A percentile compares a stretch with the other conserved stretches of the same genome.
phyloP scores from a whole-genome alignment of 1,140 invertebrate genomes.

The Trypoxylus dichotomus region DNA sequence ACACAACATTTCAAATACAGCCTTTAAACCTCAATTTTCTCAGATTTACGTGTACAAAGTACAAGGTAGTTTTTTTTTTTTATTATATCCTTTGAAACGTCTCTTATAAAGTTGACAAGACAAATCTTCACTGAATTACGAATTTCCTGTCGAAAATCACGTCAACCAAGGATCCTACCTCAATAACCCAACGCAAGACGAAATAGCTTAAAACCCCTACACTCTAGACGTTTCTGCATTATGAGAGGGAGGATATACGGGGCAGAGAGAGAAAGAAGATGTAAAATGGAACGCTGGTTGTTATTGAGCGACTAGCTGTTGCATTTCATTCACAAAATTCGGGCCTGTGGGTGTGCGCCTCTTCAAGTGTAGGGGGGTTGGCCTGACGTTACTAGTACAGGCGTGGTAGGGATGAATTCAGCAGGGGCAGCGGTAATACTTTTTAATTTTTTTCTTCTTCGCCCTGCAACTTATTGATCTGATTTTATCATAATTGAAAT shows the following conservation, averaged over 20 bases:
- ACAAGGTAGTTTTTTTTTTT: too few species aligned
- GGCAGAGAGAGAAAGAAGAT: not conserved
- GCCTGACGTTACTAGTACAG: not conserved
- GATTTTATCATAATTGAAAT: not conserved
- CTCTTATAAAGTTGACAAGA: not conserved
- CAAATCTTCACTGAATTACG: not conserved
- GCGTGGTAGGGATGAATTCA: not conserved
- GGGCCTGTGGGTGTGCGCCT: not conserved
- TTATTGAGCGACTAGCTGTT: conserved; percentile 23
- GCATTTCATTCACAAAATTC: conserved; percentile 23
- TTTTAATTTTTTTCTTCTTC: not conserved
- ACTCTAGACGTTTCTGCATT: not conserved
- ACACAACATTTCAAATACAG: too few species aligned
- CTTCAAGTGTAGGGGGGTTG: not conserved
- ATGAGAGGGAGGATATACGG: not conserved
- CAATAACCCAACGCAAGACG: too few species aligned
- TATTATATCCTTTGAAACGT: not conserved
- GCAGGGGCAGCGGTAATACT: not conserved
- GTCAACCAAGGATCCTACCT: not conserved
- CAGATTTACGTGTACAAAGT: too few species aligned
- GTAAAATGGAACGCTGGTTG: conserved; percentile 4
- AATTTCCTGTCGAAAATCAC: not conserved
- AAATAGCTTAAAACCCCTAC: too few species aligned
- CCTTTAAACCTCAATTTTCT: too few species aligned
- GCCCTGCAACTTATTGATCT: not conserved